These are phyloP conservation scores for Hemicordylus capensis DNA, from an alignment of 2,113 vertebrate genomes.

Conservation along the genomic window DNA sequence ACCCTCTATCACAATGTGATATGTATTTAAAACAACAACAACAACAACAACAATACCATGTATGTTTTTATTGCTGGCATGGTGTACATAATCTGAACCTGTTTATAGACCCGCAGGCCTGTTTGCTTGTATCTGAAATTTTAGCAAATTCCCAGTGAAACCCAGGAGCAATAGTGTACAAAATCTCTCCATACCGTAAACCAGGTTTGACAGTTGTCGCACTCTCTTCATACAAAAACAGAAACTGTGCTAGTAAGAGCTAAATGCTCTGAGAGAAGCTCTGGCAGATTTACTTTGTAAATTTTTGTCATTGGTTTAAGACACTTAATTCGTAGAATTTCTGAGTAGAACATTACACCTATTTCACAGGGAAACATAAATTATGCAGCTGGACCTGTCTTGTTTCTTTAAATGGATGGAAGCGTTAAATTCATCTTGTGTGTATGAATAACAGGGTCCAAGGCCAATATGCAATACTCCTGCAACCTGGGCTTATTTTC, in stretches of 20 bases:
- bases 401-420: conserved; percentile 35
- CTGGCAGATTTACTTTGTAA: conserved; percentile 27
- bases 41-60: too few species aligned
- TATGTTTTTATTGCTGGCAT: conserved; percentile 50
- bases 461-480: background rate
- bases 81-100: conserved; percentile 23
- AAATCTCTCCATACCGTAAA: conserved; percentile 4
- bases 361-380: conserved; percentile 52
- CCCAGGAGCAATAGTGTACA: background rate
- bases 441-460: conserved; percentile 46
- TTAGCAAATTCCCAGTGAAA: conserved; percentile 39
- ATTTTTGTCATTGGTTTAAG: conserved; percentile 34
- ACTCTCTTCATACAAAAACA: conserved; percentile 23
- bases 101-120: conserved; percentile 36
- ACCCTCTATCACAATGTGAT: too few species aligned
- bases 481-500: background rate
- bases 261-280: background rate
- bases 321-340: conserved; percentile 35
- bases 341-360: conserved; percentile 2
- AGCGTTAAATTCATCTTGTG: conserved; percentile 55
- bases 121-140: conserved; percentile 6
- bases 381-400: conserved; percentile 52
- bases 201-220: background rate
- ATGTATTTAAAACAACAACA: too few species aligned
- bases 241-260: background rate